Evolutionary conservation across 2,888 invertebrate genomes (phyloP).

Genomic region (Pyrrhia umbra): DNA sequence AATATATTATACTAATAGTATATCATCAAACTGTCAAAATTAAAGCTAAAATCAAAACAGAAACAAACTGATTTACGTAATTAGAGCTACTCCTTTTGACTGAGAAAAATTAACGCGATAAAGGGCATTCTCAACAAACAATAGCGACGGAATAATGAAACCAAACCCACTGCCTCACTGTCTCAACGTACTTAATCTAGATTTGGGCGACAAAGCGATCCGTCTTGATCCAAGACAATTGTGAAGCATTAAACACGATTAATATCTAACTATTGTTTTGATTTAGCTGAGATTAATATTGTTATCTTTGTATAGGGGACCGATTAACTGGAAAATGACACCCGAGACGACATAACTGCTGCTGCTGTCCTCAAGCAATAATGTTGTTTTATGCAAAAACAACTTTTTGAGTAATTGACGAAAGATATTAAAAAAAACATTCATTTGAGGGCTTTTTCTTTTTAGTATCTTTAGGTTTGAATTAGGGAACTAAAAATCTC

Average conservation of each 20-base stretch:
- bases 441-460: too few species aligned
- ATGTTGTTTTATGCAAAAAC: too few species aligned
- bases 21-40: too few species aligned
- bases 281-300: slow-evolving; percentile 34
- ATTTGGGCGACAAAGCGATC: slow-evolving; percentile 64
- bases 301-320: not conserved
- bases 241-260: slow-evolving; percentile 62
- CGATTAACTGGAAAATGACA: slow-evolving; percentile 3
- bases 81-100: slow-evolving; percentile 34
- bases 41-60: too few species aligned
- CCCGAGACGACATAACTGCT: too few species aligned
- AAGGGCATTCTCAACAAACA: slow-evolving; percentile 53
- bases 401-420: too few species aligned
- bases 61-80: slow-evolving; percentile 2
- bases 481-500: too few species aligned
- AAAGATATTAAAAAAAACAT: too few species aligned
- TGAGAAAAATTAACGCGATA: slow-evolving; percentile 50
- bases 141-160: slow-evolving; percentile 56
- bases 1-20: too few species aligned
- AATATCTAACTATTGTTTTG: slow-evolving; percentile 58
- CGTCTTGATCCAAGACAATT: slow-evolving; percentile 65
- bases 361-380: too few species aligned
- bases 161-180: slow-evolving; percentile 53
- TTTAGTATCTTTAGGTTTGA: too few species aligned
- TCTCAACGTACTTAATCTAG: slow-evolving; percentile 63